Conservation (phyloP, 2,113 vertebrate genomes). For the Tragelaphus scriptus region DNA sequence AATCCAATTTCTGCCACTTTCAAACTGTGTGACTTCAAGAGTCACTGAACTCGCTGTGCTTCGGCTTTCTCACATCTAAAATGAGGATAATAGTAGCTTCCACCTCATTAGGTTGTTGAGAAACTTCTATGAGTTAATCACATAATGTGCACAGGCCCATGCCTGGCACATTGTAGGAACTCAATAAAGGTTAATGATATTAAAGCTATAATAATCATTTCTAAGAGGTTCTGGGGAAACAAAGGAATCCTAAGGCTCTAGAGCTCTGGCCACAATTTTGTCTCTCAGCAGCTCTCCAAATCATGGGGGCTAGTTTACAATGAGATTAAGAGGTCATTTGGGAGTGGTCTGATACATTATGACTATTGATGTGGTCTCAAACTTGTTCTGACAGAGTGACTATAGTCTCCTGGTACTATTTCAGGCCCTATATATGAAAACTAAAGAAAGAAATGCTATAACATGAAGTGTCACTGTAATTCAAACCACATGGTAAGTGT, state of each 20-base stretch:
- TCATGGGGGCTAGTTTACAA: background rate
- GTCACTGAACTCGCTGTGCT: background rate
- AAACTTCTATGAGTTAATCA: background rate
- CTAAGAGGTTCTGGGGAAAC: background rate
- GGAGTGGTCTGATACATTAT: background rate
- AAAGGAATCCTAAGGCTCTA: background rate
- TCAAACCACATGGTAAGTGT: background rate
- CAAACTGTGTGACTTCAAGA: background rate
- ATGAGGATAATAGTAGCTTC: background rate
- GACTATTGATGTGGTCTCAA: background rate
- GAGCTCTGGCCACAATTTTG: background rate
- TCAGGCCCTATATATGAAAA: background rate
- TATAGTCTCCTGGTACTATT: background rate
- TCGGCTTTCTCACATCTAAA: conserved; percentile 3
- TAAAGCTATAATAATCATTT: background rate
- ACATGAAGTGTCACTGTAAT: background rate
- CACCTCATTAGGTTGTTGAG: conserved; percentile 8
- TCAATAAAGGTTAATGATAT: background rate
- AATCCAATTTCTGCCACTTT: conserved; percentile 6
- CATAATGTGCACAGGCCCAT: background rate
- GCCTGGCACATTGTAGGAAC: background rate
- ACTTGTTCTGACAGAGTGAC: background rate
- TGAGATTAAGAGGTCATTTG: background rate
- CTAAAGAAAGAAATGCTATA: background rate
- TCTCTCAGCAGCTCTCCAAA: background rate